A percentile compares a stretch with the other conserved stretches of the same genome.
These are phyloP conservation scores for Aphelenchoides bicaudatus DNA, from an alignment of 2,888 invertebrate species.

Conservation along the genomic window DNA sequence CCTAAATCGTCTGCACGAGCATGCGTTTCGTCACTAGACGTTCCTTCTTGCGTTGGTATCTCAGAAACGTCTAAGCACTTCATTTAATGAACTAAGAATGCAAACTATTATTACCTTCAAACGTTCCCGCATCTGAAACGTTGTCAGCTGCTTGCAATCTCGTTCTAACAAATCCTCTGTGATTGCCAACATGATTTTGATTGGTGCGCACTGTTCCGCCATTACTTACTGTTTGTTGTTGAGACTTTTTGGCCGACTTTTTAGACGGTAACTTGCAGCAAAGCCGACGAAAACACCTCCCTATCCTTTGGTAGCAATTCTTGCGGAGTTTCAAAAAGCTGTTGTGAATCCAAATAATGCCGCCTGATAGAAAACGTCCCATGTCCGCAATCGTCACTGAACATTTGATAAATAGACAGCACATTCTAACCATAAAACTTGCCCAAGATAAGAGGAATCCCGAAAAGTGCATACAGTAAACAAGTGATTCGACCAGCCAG, in stretches of 20 bases:
- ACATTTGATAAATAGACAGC: conserved; percentile 59
- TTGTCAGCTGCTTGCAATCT: conserved; percentile 26
- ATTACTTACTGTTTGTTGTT: conserved; percentile 6
- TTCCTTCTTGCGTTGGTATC: conserved; percentile 50
- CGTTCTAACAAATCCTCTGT: neutral
- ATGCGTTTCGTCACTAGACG: conserved; percentile 39
- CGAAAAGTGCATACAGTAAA: conserved; percentile 59
- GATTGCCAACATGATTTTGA: conserved; percentile 22
- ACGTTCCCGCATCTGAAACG: conserved; percentile 56
- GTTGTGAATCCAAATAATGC: conserved; percentile 56
- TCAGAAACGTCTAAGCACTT: conserved; percentile 54
- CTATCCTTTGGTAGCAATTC: conserved; percentile 31
- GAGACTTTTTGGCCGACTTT: conserved; percentile 14
- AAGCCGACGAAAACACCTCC: conserved; percentile 34
- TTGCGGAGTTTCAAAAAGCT: conserved; percentile 40
- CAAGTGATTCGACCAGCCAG: conserved; percentile 55
- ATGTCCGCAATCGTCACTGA: neutral
- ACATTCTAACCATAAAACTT: conserved; percentile 61
- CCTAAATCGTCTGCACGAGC: conserved; percentile 45
- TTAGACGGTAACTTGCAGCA: conserved; percentile 32
- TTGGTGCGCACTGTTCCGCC: conserved; percentile 11
- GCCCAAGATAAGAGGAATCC: conserved; percentile 60
- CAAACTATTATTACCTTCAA: conserved; percentile 43
- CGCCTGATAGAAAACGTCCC: conserved; percentile 43
- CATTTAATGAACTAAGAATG: conserved; percentile 7